A percentile compares a stretch with the other conserved stretches of the same genome.
phyloP scores from a whole-genome alignment of 2,797 vertebrate species.

The Hydrolagus colliei region DNA sequence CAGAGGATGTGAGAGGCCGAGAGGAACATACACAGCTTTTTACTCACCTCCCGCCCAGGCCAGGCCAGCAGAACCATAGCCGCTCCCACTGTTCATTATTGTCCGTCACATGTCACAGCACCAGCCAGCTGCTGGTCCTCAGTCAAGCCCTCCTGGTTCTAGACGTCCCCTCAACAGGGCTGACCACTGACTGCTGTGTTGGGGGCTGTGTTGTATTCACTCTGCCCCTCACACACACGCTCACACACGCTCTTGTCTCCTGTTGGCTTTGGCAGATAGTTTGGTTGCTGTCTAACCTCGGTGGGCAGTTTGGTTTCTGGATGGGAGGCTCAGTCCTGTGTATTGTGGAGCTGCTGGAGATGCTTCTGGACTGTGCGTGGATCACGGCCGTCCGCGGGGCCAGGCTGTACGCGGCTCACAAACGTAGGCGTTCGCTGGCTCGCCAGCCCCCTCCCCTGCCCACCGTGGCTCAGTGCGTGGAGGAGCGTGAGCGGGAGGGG shows the following conservation, averaged over 20 bases:
- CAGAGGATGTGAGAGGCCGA: no score
- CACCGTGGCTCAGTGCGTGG: constrained; percentile 52
- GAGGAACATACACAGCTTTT: no score
- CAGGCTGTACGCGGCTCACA: constrained; percentile 44
- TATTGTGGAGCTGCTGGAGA: constrained; percentile 64
- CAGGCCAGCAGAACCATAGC: no score
- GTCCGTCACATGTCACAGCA: no score
- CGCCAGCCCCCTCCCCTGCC: constrained; percentile 40
- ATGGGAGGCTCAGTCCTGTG: constrained; percentile 71
- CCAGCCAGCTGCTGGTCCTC: no score
- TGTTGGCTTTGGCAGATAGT: constrained; percentile 48
- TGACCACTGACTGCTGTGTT: background rate
- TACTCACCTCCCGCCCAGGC: no score
- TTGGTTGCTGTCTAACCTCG: constrained; percentile 64
- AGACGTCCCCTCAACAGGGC: background rate
- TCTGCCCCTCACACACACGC: background rate
- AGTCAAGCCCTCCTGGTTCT: no score
- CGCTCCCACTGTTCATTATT: no score
- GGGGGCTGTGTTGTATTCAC: background rate
- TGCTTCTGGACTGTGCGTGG: constrained; percentile 66
- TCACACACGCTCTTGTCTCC: background rate
- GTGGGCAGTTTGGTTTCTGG: constrained; percentile 70
- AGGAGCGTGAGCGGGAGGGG: constrained; percentile 56
- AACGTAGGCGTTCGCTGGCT: constrained; percentile 34
- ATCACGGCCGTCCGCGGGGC: constrained; percentile 57